Conservation (phyloP, 2,113 vertebrate species). For the Hipposideros armiger region DNA sequence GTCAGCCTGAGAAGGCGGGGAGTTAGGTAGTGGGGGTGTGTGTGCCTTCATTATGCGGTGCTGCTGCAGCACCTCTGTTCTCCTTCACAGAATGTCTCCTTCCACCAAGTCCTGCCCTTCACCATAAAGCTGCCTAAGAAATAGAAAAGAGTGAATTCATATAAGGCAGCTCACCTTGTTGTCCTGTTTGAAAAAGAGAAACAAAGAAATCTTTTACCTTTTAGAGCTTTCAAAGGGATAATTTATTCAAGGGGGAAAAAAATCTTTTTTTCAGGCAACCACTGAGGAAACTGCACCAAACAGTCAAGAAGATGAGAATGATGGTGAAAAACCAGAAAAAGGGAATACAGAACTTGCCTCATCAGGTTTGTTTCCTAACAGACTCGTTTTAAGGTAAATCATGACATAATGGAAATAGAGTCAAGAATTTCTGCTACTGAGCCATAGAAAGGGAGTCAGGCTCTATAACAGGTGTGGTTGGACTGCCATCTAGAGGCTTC, state of each 20-base stretch:
- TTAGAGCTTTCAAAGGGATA: background rate
- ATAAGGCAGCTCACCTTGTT: background rate
- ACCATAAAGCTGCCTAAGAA: background rate
- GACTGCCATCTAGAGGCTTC: constrained; percentile 74
- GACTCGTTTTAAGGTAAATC: background rate
- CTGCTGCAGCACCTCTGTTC: background rate
- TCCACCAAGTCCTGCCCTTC: background rate
- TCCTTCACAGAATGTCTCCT: background rate
- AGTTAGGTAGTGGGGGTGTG: background rate
- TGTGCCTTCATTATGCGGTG: rapidly evolving
- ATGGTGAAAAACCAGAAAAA: background rate
- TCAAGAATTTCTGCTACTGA: background rate
- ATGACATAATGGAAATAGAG: background rate
- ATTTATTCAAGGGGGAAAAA: background rate
- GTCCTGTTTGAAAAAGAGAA: background rate
- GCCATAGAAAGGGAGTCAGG: background rate
- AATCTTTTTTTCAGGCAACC: constrained; percentile 62
- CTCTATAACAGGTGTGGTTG: background rate
- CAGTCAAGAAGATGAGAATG: constrained; percentile 69
- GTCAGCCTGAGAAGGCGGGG: background rate
- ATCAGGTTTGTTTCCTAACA: constrained; percentile 84
- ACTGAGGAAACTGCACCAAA: constrained; percentile 62
- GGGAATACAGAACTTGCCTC: rapidly evolving
- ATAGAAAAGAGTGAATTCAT: background rate
- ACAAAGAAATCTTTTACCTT: background rate